Conservation (phyloP, 2,113 vertebrate species). For the Egretta garzetta region DNA sequence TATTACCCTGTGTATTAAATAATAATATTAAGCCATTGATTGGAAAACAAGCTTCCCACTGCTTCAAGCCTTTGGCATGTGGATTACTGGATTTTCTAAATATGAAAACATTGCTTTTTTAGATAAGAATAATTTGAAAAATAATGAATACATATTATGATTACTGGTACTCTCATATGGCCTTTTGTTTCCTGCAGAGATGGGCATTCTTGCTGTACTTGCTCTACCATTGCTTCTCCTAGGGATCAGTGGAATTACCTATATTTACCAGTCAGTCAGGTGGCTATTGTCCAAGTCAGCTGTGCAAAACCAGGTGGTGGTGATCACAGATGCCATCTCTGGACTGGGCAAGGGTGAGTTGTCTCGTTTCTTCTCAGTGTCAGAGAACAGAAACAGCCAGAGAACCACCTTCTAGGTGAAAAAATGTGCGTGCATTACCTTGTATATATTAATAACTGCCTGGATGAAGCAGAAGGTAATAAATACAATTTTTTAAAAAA, state of each 20-base stretch:
- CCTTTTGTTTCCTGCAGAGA: constrained; percentile 67
- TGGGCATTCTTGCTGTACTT: constrained; percentile 81
- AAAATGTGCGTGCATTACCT: neutral
- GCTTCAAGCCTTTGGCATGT: neutral
- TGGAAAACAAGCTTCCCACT: neutral
- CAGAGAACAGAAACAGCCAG: neutral
- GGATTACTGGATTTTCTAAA: neutral
- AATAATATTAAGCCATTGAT: neutral
- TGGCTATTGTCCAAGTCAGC: constrained; percentile 88
- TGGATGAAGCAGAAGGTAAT: neutral
- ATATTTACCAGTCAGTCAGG: constrained; percentile 88
- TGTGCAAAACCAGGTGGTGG: constrained; percentile 93
- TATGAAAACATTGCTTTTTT: neutral
- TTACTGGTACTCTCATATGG: neutral
- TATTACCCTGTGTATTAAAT: neutral
- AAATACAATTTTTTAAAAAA: neutral
- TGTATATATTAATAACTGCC: neutral
- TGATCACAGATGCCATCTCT: constrained; percentile 92
- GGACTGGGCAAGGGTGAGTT: constrained; percentile 90
- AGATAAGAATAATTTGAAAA: neutral
- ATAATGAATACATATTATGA: neutral
- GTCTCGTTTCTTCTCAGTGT: neutral
- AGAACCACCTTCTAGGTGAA: neutral
- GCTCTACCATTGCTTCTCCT: constrained; percentile 86
- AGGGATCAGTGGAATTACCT: constrained; percentile 86